phyloP scores from a whole-genome alignment of 1,140 invertebrate species.

The Scaptomyza hsui region DNA sequence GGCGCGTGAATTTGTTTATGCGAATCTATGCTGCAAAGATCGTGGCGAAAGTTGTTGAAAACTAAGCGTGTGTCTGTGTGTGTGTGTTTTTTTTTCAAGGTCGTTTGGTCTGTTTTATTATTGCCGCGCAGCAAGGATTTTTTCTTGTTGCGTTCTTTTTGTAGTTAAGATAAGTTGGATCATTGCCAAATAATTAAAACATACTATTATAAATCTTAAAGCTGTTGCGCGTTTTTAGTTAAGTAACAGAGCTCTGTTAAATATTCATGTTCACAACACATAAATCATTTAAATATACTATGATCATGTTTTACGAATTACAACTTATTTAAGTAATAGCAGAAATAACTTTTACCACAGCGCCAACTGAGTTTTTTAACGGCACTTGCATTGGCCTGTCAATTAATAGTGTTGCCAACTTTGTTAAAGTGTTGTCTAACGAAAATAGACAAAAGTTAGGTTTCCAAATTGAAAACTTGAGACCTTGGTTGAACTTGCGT shows the following conservation, averaged over 20 bases:
- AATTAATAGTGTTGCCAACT: conserved; percentile 3
- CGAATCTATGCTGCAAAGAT: conserved; percentile 61
- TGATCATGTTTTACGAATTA: too few species aligned
- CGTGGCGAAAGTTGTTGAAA: conserved; percentile 55
- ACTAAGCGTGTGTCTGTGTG: conserved; percentile 1
- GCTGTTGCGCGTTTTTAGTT: conserved; percentile 46
- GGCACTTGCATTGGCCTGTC: neutral
- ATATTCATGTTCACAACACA: neutral
- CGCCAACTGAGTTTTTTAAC: neutral
- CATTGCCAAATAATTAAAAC: conserved; percentile 63
- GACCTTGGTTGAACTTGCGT: conserved; percentile 31
- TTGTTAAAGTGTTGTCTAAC: neutral
- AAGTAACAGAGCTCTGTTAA: conserved; percentile 39
- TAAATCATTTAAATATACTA: conserved; percentile 6
- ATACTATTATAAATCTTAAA: conserved; percentile 61
- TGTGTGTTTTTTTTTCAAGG: conserved; percentile 59
- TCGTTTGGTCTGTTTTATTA: conserved; percentile 40
- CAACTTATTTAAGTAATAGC: neutral
- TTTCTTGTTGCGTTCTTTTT: conserved; percentile 5
- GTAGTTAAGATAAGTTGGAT: conserved; percentile 67
- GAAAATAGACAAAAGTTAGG: neutral
- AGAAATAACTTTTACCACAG: too few species aligned
- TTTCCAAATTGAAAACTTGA: conserved; percentile 9
- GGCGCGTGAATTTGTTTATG: conserved; percentile 71
- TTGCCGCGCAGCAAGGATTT: conserved; percentile 65